Evolutionary conservation across 2,888 invertebrate species (phyloP).

Genomic region (Pachydiplax longipennis): DNA sequence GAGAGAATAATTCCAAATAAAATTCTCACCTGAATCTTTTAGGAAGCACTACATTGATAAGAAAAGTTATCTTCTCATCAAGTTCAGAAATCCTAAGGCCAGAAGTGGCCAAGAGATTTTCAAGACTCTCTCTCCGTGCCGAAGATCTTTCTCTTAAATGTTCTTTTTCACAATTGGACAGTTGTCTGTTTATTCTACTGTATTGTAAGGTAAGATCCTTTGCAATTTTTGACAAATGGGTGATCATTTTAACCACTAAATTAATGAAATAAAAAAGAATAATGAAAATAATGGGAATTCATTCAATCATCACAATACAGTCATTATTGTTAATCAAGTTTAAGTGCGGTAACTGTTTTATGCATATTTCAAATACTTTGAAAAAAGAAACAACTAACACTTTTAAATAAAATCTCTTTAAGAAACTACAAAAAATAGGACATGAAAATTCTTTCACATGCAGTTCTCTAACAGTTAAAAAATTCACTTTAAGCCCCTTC

Average conservation of each 20-base stretch:
- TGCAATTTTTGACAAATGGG: background rate
- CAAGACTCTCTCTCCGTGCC: background rate
- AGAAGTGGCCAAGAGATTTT: background rate
- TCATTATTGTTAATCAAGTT: too few relatives aligned
- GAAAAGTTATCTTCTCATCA: background rate
- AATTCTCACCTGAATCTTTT: background rate
- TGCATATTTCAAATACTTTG: too few relatives aligned
- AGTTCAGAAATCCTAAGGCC: background rate
- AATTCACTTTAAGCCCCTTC: too few relatives aligned
- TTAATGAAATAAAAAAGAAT: background rate
- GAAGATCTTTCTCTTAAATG: background rate
- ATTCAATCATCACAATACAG: too few relatives aligned
- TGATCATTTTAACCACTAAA: background rate
- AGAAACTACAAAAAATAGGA: too few relatives aligned
- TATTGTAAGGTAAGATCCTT: background rate
- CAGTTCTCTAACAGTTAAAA: too few relatives aligned
- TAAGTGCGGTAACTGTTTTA: too few relatives aligned
- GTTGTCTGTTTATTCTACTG: background rate
- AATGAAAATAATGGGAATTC: too few relatives aligned
- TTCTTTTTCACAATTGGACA: background rate
- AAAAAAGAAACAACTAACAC: too few relatives aligned
- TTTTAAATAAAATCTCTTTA: too few relatives aligned
- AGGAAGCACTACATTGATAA: background rate
- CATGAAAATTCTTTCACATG: too few relatives aligned
- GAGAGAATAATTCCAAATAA: too few relatives aligned